Percentiles rank a stretch among this genome's conserved stretches.
Conservation (phyloP, 2,113 vertebrate genomes). For the human (Homo sapiens) region GRCh38 chr1:82517001-82517500, state of each 20-base stretch:
- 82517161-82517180: not conserved
- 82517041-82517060: accelerated
- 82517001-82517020: accelerated
- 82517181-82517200: not conserved
- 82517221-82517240: not conserved
- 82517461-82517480: not conserved
- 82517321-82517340: not conserved
- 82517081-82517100: not conserved
- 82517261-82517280: not conserved
- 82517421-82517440: not conserved
- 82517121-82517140: not conserved
- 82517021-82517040: not conserved
- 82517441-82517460: not conserved
- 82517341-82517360: not conserved
- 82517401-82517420: not conserved
- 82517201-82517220: too few relatives aligned
- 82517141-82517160: accelerated
- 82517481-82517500: not conserved
- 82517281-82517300: not conserved
- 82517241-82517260: not conserved
- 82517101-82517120: accelerated
- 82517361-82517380: not conserved
- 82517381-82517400: not conserved
- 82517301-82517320: not conserved
- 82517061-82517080: accelerated